Evolutionary conservation across 1,140 invertebrate genomes (phyloP), one percentile per base, ranked within the genome.

Genomic region (Brachionus koreanus): DNA sequence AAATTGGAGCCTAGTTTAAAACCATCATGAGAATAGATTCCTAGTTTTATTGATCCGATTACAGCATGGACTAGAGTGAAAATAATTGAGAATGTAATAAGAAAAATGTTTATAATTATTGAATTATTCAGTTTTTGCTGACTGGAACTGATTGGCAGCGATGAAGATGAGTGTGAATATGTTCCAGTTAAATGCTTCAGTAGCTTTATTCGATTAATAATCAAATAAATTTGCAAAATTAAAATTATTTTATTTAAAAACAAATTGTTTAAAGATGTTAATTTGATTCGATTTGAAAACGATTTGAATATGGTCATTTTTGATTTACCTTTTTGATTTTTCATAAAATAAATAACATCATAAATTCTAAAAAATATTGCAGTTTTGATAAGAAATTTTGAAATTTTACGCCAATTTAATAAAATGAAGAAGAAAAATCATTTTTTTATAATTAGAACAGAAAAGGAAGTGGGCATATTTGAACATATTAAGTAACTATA

Each of bases 71-170:
- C 35, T 61, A 79, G 46, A 46, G 69, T 46, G 42, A 74, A 74
- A 29, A 74, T 46, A 12, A 74, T 19, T 13, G 69, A 74, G 46
- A 74, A 74, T 16, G 69, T 74, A n/a, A 74, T 29, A 9, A 74
- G 13, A 46, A 74, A 74, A 74, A 46, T 74, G 39, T 74, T 74
- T 2, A 74, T 46, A 13, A 74, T 74, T 43, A 74, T 46, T 29
- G 69, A 74, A 74, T 74, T 74, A n/a, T 74, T 74, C 3, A 74
- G 33, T 46, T 74, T 74, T 43, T 74, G 69, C 29, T 74, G 69
- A 13, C 46, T 74, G 9, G 69, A 74, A 23, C 43, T 13, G 13
- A 74, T 46, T 46, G 69, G 39, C 13, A 74, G 7, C 1, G 69
- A 74, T 13, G 69, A 46, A 46, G 37, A 46, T 9, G 6, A 46